Evolutionary conservation across 1,140 invertebrate species (phyloP), one percentile per base, ranked within the genome.

Genomic region (Drosophila bocqueti): DNA sequence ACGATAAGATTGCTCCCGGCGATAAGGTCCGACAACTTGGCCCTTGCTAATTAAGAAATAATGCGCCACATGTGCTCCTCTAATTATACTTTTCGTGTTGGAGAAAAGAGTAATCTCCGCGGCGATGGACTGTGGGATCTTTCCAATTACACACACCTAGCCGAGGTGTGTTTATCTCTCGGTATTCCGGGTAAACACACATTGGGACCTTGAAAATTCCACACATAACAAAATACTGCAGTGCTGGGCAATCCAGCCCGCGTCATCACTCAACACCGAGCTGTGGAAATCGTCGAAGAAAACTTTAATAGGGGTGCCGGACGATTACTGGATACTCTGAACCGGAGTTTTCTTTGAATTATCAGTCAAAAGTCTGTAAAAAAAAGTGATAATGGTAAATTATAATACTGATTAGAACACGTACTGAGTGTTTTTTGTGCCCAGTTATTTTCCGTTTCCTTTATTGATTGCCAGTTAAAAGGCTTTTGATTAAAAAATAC

Each of bases 141-240:
- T 63, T 46, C 36, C 46, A 54, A 55, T 55, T 71, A 46, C 46
- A 31, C 13, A 9, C 38, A 40, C 24, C 26, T 31, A 55, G n/a
- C 29, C n/a, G 49, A 29, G 34, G 3, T 55, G 45, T 72, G 52
- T 72, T 73, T 73, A 72, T 59, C 16, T 60, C 15, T 55, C 54
- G 1, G 34, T 24, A 8, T 43, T 71, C 67, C 49, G 69, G 40
- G 24, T 52, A 71, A 69, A 54, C 66, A 54, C 46, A 54, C 38
- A 24, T 18, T 47, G 24, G 13, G 16, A 36, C 68, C 42, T 58
- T 49, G 43, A 36, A 38, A 72, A 31, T 29, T 18, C 38, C 38
- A 65, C 46, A 65, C 15, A 43, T 52, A 66, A 31, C 15, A 40
- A 72, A 72, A 18, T 73, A 42, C 69, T 73, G 69, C 69, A 72